phyloP scores from a whole-genome alignment of 92 coral and sea anemone genomes.

The Actinostola sp. region DNA sequence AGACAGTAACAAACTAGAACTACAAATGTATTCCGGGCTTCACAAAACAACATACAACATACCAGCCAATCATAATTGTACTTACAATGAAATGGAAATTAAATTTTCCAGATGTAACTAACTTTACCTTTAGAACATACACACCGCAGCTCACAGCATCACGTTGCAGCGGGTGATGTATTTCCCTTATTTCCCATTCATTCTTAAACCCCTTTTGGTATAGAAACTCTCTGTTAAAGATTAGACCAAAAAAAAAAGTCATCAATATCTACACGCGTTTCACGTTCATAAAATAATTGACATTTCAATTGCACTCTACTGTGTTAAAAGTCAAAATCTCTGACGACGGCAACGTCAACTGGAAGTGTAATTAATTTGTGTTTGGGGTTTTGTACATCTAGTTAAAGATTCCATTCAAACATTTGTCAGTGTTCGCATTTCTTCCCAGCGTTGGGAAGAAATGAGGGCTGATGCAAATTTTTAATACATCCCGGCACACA shows the following conservation, averaged over 20 bases:
- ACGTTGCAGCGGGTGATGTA: slow-evolving; percentile 4
- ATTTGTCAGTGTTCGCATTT: slow-evolving; percentile 10
- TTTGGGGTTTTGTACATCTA: not conserved
- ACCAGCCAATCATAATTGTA: no score
- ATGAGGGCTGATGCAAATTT: not conserved
- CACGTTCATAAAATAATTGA: not conserved
- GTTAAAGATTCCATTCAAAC: not conserved
- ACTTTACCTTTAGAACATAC: slow-evolving; percentile 20
- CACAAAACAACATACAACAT: no score
- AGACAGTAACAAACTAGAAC: no score
- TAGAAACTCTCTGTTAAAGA: slow-evolving; percentile 16
- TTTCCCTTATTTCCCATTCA: not conserved
- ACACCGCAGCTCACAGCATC: slow-evolving; percentile 32
- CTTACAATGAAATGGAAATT: no score
- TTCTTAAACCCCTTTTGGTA: not conserved
- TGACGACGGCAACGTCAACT: no score
- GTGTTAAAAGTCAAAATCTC: no score
- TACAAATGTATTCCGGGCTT: no score
- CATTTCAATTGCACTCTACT: no score
- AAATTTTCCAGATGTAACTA: not conserved
- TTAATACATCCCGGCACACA: not conserved
- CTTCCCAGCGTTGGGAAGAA: slow-evolving; percentile 5
- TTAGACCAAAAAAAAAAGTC: not conserved
- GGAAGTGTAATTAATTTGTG: not conserved
- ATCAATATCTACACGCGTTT: not conserved